Evolutionary conservation across 2,888 invertebrate genomes (phyloP), one percentile per base, ranked within the genome.

Genomic region (Vannuccia rotundouncinata): DNA sequence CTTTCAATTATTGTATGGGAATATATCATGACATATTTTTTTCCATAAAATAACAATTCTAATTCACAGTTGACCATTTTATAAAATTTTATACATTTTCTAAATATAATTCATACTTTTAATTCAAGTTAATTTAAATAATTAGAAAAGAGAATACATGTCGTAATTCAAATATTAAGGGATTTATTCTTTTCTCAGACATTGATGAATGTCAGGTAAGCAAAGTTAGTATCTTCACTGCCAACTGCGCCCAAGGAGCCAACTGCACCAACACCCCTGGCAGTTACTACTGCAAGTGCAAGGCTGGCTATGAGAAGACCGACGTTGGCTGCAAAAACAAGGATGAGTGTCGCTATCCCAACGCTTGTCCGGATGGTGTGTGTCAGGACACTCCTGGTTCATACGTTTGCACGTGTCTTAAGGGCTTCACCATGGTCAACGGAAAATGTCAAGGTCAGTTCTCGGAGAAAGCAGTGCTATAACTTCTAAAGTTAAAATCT

Each of bases 261-360:
- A 45, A 80, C 30, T 80, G 80, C 28, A 80, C 59, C 31, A 80
- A 80, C 79, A 78, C 82, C 22, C 45, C 80, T 29, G 82, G 82
- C 31, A 25, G 29, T 29, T 80, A 80, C 79, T 31, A 31, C 80
- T 80, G 80, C 79, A 45, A 28, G 29, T 80, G 80, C 79, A 30
- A 45, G 1, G 2, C 30, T 25, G 80, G 80, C 59, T 80, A 81
- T 45, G 45, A 45, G 45, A 45, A 45, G 45, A 77, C 31, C 31
- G 29, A 29, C 1, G 31, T 28, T 45, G 27, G 17, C 1, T 79
- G 79, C 78, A 17, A 28, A 17, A 66, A 79, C 29, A 79, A 77
- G 29, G 77, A 79, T 31, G 79, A 79, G 73, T 79, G 79, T 30
- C 5, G n/a, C 29, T 78, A 5, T 29, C 0, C 1, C 10, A 79